Conservation (phyloP, 2,113 vertebrate genomes). For the Tychaedon coryphoeus region DNA sequence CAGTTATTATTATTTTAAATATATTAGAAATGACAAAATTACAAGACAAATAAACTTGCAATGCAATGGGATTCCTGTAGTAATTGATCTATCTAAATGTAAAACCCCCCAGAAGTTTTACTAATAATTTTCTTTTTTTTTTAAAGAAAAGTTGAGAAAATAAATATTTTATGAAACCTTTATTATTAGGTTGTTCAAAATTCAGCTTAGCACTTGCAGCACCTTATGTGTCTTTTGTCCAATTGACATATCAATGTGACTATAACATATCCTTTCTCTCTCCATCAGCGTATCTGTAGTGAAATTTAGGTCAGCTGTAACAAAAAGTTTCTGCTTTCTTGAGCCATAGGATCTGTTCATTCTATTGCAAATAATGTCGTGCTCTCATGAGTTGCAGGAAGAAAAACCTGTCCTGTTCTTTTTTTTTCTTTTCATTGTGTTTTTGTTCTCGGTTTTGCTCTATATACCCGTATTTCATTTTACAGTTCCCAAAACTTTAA, state of each 20-base stretch:
- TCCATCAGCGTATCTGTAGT: conserved; percentile 14
- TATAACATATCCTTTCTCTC: conserved; percentile 35
- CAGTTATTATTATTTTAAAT: background rate
- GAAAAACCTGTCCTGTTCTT: background rate
- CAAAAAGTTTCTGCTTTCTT: conserved; percentile 55
- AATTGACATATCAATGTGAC: conserved; percentile 57
- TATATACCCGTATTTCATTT: background rate
- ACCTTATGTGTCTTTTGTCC: conserved; percentile 39
- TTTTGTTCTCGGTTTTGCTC: background rate
- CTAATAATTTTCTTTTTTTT: background rate
- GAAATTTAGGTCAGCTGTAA: conserved; percentile 64
- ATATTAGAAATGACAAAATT: background rate
- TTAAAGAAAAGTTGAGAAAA: background rate
- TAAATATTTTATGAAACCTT: background rate
- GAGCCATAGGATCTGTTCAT: conserved; percentile 34
- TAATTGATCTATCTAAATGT: background rate
- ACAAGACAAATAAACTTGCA: background rate
- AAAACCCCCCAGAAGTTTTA: accelerated
- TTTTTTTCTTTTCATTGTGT: background rate
- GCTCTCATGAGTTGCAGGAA: background rate
- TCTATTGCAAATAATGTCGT: background rate
- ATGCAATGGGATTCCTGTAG: background rate
- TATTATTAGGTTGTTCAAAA: background rate
- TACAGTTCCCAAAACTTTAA: too few species aligned
- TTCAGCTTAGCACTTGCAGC: background rate